These are phyloP conservation scores for Pandemis cinnamomeana DNA, from an alignment of 2,888 invertebrate genomes.

Conservation along the genomic window DNA sequence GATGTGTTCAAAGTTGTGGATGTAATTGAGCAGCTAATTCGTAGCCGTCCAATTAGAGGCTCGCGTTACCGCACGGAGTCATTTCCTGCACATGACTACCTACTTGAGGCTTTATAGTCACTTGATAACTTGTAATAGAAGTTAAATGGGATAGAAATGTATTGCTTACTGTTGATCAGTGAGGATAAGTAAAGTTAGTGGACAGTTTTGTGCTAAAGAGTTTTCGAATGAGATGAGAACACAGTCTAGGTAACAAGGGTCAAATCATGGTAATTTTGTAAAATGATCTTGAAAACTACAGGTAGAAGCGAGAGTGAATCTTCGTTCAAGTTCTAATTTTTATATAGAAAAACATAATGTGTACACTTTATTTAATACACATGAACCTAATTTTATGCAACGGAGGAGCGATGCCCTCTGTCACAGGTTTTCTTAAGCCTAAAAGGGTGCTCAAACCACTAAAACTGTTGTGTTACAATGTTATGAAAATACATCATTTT, in stretches of 20 bases:
- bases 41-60: conserved; percentile 54
- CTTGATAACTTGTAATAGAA: conserved; percentile 31
- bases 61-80: conserved; percentile 28
- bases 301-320: too few relatives aligned
- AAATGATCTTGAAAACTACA: too few relatives aligned
- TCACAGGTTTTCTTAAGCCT: too few relatives aligned
- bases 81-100: conserved; percentile 12
- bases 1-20: conserved; percentile 70
- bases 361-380: too few relatives aligned
- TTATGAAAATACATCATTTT: too few relatives aligned
- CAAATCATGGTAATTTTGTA: too few relatives aligned
- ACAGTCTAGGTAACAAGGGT: background rate
- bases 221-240: background rate
- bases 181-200: background rate
- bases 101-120: conserved; percentile 32
- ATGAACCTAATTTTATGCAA: too few relatives aligned
- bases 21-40: conserved; percentile 83
- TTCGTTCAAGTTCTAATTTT: too few relatives aligned
- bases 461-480: too few relatives aligned
- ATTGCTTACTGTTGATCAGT: background rate
- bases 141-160: background rate
- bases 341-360: too few relatives aligned
- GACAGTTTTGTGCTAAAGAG: background rate
- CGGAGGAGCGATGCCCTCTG: too few relatives aligned
- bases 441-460: too few relatives aligned